Evolutionary conservation across 2,888 invertebrate genomes (phyloP), one percentile per base, ranked within the genome.

Genomic region (Ryuthela nishihirai): DNA sequence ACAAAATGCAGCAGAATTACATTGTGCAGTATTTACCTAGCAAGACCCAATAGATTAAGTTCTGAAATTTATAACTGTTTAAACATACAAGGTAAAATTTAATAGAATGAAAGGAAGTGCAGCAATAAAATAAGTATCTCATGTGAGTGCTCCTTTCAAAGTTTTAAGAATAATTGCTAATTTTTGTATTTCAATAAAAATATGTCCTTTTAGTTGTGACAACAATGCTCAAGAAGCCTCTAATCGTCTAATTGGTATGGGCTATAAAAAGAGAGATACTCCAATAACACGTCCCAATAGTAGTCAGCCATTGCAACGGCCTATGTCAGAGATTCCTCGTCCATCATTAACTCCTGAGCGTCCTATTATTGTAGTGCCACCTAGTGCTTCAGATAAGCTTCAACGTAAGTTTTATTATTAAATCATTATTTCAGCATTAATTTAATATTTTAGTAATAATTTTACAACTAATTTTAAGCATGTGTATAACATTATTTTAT

Each of bases 141-240:
- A n/a, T n/a, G n/a, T n/a, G n/a, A n/a, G n/a, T n/a, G n/a, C n/a
- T n/a, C n/a, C n/a, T n/a, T n/a, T n/a, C n/a, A n/a, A n/a, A n/a
- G n/a, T n/a, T n/a, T n/a, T n/a, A n/a, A n/a, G n/a, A n/a, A n/a
- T n/a, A n/a, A n/a, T n/a, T n/a, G n/a, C n/a, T n/a, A n/a, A n/a
- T n/a, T n/a, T n/a, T n/a, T n/a, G n/a, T n/a, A n/a, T n/a, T n/a
- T n/a, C n/a, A n/a, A n/a, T n/a, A n/a, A n/a, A n/a, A n/a, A 7
- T 54, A 18, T 38, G n/a, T 36, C 9, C 4, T 32, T 48, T 3
- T 43, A 88, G 85, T 73, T 85, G 88, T 68, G 92, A 93, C 69
- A 91, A 91, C 73, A 92, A 91, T 74, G 91, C 93, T 6, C 88
- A 89, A 72, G 87, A 84, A 68, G 87, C 91, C 1, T 87, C 90